These are phyloP conservation scores for Leptopilina syphax DNA, from an alignment of 2,888 invertebrate species.

Conservation along the genomic window DNA sequence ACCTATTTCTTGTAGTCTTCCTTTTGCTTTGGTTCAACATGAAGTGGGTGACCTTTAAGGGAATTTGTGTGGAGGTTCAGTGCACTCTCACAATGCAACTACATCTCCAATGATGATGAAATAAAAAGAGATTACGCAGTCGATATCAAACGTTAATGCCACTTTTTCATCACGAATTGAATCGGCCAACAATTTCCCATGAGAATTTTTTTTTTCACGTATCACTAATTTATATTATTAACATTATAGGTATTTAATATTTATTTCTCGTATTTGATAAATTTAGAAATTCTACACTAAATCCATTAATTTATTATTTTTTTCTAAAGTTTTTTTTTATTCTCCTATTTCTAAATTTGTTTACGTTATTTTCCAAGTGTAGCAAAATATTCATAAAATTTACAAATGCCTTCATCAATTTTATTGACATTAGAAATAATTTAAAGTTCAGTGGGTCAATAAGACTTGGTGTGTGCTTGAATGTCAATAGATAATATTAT, in stretches of 20 bases:
- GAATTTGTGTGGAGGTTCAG: slow-evolving; percentile 68
- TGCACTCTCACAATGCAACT: slow-evolving; percentile 64
- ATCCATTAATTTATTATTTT: too few species aligned
- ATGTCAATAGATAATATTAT: slow-evolving; percentile 37
- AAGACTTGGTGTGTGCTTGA: slow-evolving; percentile 14
- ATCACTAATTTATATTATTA: slow-evolving; percentile 41
- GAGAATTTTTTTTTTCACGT: slow-evolving; percentile 31
- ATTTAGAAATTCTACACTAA: too few species aligned
- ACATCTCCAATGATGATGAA: slow-evolving; percentile 60
- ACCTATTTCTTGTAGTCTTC: slow-evolving; percentile 46
- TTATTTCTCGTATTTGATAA: too few species aligned
- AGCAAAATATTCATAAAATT: neutral
- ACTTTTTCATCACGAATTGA: slow-evolving; percentile 56
- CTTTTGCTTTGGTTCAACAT: slow-evolving; percentile 47
- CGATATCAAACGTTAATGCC: slow-evolving; percentile 53
- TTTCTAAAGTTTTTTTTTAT: too few species aligned
- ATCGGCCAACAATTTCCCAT: slow-evolving; percentile 66
- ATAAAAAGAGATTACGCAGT: slow-evolving; percentile 61
- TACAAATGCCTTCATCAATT: neutral
- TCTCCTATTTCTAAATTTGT: too few species aligned
- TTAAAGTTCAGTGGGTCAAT: slow-evolving; percentile 27
- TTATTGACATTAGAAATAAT: neutral
- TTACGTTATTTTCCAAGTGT: too few species aligned
- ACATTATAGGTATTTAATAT: too few species aligned
- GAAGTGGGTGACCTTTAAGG: slow-evolving; percentile 67